These are phyloP conservation scores for Tenodera sinensis DNA, from an alignment of 2,888 invertebrate genomes.

Conservation along the genomic window DNA sequence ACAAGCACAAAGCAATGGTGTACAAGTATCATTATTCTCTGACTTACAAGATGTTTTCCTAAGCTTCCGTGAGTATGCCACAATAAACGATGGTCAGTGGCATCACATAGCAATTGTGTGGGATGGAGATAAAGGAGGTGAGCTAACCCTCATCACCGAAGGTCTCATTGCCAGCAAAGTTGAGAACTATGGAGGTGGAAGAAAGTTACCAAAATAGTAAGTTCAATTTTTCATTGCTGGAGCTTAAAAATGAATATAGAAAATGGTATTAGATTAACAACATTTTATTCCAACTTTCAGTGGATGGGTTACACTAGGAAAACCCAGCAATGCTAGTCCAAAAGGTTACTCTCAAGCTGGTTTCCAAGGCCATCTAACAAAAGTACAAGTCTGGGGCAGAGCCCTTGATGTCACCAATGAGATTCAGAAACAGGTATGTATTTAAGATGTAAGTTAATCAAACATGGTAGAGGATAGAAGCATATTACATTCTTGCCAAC, in stretches of 20 bases:
- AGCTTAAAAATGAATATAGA: neutral
- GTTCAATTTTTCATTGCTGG: slow-evolving; percentile 36
- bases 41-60: slow-evolving; percentile 86
- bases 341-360: slow-evolving; percentile 82
- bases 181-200: slow-evolving; percentile 81
- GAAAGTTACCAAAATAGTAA: slow-evolving; percentile 78
- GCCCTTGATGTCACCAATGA: slow-evolving; percentile 88
- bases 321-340: slow-evolving; percentile 77
- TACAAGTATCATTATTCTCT: slow-evolving; percentile 84
- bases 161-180: slow-evolving; percentile 90
- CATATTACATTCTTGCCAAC: too few relatives aligned
- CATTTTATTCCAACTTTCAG: slow-evolving; percentile 48
- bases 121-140: slow-evolving; percentile 83
- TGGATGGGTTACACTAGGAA: slow-evolving; percentile 89
- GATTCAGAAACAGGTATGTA: slow-evolving; percentile 77
- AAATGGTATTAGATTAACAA: neutral
- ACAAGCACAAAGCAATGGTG: slow-evolving; percentile 90
- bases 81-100: slow-evolving; percentile 95
- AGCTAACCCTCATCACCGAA: slow-evolving; percentile 89
- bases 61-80: slow-evolving; percentile 86
- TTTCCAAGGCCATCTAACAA: slow-evolving; percentile 93
- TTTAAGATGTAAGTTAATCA: neutral
- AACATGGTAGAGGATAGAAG: too few relatives aligned
- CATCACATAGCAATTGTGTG: slow-evolving; percentile 94
- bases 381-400: slow-evolving; percentile 91